Evolutionary conservation across 2,113 vertebrate species (phyloP).

Genomic region (Eurystomus gularis): DNA sequence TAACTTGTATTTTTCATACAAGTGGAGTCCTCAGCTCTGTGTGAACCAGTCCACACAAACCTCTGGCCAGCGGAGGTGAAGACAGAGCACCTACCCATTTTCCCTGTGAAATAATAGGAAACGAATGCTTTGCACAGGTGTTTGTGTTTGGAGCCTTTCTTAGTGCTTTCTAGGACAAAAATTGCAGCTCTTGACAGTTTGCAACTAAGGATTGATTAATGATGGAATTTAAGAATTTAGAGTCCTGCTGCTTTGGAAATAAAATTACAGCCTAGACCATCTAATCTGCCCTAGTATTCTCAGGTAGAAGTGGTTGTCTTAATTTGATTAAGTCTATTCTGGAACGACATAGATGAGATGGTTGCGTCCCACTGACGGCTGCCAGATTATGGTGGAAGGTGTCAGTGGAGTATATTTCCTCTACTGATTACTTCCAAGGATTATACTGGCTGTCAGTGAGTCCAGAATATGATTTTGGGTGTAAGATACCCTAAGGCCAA

Average conservation of each 20-base stretch:
- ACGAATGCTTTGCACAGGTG: neutral
- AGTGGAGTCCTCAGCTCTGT: neutral
- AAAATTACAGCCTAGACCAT: neutral
- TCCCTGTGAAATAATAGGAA: neutral
- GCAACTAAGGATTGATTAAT: neutral
- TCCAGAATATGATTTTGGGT: no score
- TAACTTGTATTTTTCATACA: neutral
- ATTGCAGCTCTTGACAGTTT: neutral
- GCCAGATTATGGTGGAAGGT: fast-evolving
- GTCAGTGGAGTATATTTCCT: fast-evolving
- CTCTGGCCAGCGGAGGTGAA: neutral
- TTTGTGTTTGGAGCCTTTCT: neutral
- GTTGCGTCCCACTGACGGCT: fast-evolving
- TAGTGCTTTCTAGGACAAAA: neutral
- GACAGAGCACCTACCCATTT: neutral
- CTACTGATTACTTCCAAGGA: neutral
- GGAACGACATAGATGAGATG: neutral
- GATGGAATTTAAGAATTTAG: no score
- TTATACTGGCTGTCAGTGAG: no score
- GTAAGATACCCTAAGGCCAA: no score
- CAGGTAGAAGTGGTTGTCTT: neutral
- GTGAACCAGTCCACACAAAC: neutral
- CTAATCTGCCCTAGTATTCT: neutral
- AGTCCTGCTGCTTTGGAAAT: neutral
- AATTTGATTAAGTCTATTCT: no score